Evolutionary conservation across 2,797 vertebrate species (phyloP).

Genomic region (Gambelia wislizenii): DNA sequence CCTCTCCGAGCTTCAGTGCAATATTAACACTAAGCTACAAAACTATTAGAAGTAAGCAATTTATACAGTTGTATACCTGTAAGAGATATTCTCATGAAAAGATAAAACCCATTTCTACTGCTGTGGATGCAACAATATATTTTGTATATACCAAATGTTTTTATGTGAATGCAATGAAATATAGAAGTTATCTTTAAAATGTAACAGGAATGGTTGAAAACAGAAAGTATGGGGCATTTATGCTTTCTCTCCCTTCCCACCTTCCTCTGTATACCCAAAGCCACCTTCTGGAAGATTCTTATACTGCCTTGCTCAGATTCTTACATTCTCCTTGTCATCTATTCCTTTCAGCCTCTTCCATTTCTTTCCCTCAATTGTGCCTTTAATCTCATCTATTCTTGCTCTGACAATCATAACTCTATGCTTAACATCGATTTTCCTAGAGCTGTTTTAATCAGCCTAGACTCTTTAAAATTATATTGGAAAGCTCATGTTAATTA

Average conservation of each 20-base stretch:
- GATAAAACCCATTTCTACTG: background rate
- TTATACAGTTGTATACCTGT: background rate
- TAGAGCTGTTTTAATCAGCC: background rate
- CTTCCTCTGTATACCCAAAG: background rate
- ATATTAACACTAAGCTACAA: background rate
- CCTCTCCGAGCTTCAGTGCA: background rate
- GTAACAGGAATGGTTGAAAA: background rate
- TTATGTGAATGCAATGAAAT: too few species aligned
- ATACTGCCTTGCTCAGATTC: background rate
- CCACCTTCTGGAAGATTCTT: background rate
- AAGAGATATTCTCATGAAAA: background rate
- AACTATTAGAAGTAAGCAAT: background rate
- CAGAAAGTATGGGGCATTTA: background rate
- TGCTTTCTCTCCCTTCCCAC: background rate
- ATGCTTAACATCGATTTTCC: background rate
- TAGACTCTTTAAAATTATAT: background rate
- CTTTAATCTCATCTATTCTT: background rate
- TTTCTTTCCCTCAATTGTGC: background rate
- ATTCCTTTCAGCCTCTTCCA: background rate
- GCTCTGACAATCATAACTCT: background rate
- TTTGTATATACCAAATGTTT: background rate
- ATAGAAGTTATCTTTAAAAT: background rate
- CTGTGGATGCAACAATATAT: too few species aligned
- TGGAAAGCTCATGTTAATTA: conserved; percentile 2
- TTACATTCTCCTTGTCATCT: background rate